Base-by-base conservation (phyloP, 2,888 invertebrate species). In the Pristionchus mayeri region DNA sequence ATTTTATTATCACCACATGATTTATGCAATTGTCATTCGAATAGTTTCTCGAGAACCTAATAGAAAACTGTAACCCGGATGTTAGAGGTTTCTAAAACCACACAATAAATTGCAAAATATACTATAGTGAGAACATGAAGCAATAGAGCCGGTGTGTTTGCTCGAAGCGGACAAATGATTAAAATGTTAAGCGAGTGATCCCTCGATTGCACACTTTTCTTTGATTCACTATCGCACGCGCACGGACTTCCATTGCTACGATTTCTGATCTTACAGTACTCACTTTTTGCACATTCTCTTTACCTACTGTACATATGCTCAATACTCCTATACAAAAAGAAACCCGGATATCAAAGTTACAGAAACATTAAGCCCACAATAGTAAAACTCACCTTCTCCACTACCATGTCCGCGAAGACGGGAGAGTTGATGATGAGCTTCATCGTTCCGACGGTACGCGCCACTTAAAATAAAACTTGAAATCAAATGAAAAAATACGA, bases 351-450 rank as follows among this genome's bases (percentile, higher is more conserved):
- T n/a, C n/a, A n/a, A n/a, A n/a, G n/a, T n/a, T n/a, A n/a, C n/a
- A n/a, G n/a, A n/a, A n/a, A n/a, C n/a, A n/a, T n/a, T n/a, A n/a
- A n/a, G n/a, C n/a, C n/a, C n/a, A 44, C 44, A 9, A 44, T 44
- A 57, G 11, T 21, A 21, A 13, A 57, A 63, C 44, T 48, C 54
- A 63, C 81, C 71, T 83, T 83, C 52, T 83, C 83, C n/a, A 83
- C 24, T 40, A 83, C 18, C 83, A 83, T 83, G 37, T 67, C 67
- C n/a, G 87, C 83, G 85, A 88, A 88, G 27, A 90, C 86, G 75
- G 90, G 88, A 6, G 92, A 91, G 81, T 92, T 92, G 37, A 92
- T 89, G 13, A 91, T 86, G 16, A 92, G 91, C 44, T 88, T 87
- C 67, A 91, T 91, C 57, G 87, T 91, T 16, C 92, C 92, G 34